phyloP scores from a whole-genome alignment of 2,888 invertebrate genomes.

The Protophormia terraenovae region DNA sequence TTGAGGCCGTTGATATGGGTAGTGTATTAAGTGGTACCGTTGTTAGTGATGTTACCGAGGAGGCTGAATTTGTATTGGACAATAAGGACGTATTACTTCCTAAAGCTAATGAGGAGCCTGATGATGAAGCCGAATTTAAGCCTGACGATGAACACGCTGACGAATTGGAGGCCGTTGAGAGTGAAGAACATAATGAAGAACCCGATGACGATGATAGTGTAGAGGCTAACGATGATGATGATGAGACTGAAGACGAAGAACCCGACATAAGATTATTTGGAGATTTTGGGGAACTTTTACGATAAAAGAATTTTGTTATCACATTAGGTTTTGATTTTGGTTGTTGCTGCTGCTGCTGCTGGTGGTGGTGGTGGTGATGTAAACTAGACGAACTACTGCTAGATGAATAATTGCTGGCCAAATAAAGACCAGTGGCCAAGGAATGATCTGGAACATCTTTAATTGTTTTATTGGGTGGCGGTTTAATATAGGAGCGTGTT shows the following conservation, averaged over 20 bases:
- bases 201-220: constrained; percentile 72
- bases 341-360: constrained; percentile 68
- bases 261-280: constrained; percentile 74
- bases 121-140: too few species aligned
- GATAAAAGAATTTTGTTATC: constrained; percentile 81
- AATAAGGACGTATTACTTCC: constrained; percentile 70
- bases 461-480: constrained; percentile 86
- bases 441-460: constrained; percentile 84
- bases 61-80: constrained; percentile 73
- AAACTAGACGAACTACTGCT: constrained; percentile 50
- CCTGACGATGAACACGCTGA: too few species aligned
- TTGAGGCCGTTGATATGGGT: constrained; percentile 78
- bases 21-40: constrained; percentile 74
- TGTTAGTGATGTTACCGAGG: constrained; percentile 76
- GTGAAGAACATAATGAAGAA: constrained; percentile 73
- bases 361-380: constrained; percentile 63
- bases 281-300: constrained; percentile 81
- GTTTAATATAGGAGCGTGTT: constrained; percentile 86
- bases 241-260: constrained; percentile 72
- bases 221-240: constrained; percentile 70
- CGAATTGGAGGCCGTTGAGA: constrained; percentile 72
- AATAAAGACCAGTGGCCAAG: constrained; percentile 54
- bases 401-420: constrained; percentile 64
- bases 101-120: constrained; percentile 72
- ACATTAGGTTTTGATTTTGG: constrained; percentile 81